Evolutionary conservation across 2,113 vertebrate genomes (phyloP).

Genomic region (Leptocoma aspasia): DNA sequence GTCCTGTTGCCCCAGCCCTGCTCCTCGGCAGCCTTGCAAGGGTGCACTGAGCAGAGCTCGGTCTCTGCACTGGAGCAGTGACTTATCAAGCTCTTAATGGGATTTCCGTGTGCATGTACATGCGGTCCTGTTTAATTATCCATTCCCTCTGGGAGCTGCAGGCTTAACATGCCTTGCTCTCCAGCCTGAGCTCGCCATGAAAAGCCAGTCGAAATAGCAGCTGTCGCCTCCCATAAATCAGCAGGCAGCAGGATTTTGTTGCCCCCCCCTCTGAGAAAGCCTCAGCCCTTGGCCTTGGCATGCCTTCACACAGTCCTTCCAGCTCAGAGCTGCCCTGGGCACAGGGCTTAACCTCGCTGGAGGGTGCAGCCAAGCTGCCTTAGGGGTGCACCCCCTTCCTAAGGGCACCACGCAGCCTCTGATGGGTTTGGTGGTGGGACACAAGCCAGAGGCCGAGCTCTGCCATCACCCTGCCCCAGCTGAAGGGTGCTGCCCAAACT

Average conservation of each 20-base stretch:
- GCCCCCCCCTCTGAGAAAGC: not conserved
- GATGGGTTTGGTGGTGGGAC: not conserved
- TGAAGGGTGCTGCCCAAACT: not conserved
- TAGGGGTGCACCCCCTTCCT: not conserved
- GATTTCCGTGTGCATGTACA: not conserved
- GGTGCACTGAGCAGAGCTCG: not conserved
- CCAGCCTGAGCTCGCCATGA: not conserved
- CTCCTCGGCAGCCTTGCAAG: not conserved
- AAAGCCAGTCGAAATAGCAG: not conserved
- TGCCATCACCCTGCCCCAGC: not conserved
- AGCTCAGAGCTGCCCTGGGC: not conserved
- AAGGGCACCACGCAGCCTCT: not conserved
- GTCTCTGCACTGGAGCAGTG: not conserved
- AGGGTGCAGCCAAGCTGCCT: not conserved
- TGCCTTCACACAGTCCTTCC: not conserved
- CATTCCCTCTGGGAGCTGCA: not conserved
- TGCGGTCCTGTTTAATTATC: not conserved
- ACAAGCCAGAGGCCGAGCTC: not conserved
- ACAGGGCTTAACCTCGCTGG: not conserved
- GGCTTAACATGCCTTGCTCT: not conserved
- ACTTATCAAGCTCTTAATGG: not conserved
- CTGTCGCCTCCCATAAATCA: constrained; percentile 30
- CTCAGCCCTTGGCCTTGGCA: not conserved
- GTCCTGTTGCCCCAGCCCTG: not conserved
- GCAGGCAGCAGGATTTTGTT: not conserved